Conservation (phyloP, 2,113 vertebrate genomes). For the Pelecanoides urinatrix region DNA sequence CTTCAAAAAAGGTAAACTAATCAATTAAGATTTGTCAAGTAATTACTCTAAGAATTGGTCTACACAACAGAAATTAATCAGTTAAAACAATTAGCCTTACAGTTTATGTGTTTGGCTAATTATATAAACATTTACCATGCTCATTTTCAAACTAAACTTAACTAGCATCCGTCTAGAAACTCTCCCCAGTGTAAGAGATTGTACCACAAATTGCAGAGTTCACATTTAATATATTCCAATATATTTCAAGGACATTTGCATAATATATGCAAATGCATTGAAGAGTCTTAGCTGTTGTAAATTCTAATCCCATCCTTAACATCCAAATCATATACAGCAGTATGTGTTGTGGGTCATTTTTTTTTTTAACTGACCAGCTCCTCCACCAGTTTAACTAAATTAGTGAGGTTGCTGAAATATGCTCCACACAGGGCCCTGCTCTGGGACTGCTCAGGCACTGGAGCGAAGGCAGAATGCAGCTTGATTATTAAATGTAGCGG, state of each 20-base stretch:
- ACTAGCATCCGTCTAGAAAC: neutral
- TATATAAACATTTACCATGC: neutral
- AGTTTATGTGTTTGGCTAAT: neutral
- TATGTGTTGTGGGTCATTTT: neutral
- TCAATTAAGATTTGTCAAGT: slow-evolving; percentile 17
- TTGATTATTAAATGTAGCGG: neutral
- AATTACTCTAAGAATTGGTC: neutral
- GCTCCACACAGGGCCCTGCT: neutral
- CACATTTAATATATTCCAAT: slow-evolving; percentile 24
- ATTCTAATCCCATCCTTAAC: neutral
- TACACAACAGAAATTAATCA: slow-evolving; percentile 5
- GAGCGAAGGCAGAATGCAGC: neutral
- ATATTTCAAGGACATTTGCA: slow-evolving; percentile 12
- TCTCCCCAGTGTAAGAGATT: neutral
- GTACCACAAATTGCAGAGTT: neutral
- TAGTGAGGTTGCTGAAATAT: neutral
- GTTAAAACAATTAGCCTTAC: slow-evolving; percentile 26
- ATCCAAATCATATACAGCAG: neutral
- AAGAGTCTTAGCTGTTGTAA: neutral
- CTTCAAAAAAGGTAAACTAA: neutral
- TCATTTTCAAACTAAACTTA: neutral
- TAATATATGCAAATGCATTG: slow-evolving; percentile 36
- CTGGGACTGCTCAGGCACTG: neutral
- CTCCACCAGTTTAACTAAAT: neutral
- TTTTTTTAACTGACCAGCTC: neutral